Conservation (phyloP, 2,113 vertebrate species). For the Nasalis larvatus region DNA sequence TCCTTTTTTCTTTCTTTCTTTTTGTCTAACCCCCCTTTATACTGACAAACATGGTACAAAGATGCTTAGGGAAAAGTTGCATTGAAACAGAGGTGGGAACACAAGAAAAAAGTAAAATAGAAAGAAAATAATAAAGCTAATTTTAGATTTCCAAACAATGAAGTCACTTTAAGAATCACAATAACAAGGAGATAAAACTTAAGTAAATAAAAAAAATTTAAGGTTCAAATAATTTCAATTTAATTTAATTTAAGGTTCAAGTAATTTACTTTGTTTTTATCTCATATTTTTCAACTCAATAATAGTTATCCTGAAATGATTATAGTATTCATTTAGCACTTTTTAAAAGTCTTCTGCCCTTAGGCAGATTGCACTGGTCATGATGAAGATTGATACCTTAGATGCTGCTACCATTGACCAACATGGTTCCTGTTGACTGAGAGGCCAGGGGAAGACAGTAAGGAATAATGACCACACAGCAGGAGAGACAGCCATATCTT, state of each 20-base stretch:
- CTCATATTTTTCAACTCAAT: conserved; percentile 8
- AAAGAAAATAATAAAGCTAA: neutral
- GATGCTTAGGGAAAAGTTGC: neutral
- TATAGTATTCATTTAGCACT: neutral
- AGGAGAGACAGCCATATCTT: neutral
- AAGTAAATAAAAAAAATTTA: neutral
- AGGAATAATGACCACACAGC: neutral
- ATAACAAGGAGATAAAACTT: neutral
- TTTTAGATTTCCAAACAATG: neutral
- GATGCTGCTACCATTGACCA: neutral
- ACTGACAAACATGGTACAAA: neutral
- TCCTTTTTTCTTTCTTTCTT: neutral
- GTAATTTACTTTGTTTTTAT: neutral
- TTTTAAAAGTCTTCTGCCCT: neutral
- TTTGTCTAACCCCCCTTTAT: neutral
- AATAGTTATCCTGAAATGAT: neutral
- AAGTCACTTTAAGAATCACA: neutral
- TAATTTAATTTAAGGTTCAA: neutral
- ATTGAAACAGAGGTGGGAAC: neutral
- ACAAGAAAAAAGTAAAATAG: neutral
- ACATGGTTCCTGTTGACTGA: neutral
- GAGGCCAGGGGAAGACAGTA: neutral
- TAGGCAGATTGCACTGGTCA: neutral
- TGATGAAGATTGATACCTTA: neutral
- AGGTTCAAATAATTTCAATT: neutral